Percentiles rank a stretch among this genome's conserved stretches.
Evolutionary conservation across 2,888 invertebrate species (phyloP).

Genomic region (Leucozona laternaria): DNA sequence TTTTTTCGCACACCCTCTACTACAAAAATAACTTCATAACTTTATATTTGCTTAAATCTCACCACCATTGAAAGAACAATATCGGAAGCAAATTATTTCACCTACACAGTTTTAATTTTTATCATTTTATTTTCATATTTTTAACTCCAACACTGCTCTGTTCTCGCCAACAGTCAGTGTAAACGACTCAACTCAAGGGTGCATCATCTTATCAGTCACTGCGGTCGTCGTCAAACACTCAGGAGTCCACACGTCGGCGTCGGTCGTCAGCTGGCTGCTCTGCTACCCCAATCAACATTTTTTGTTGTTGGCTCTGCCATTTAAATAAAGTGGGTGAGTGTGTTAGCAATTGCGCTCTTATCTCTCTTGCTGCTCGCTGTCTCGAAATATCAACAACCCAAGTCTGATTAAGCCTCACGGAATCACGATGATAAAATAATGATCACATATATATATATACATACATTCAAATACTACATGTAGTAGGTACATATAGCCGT

Average conservation of each 20-base stretch:
- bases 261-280: slow-evolving; percentile 42
- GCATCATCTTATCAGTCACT: slow-evolving; percentile 34
- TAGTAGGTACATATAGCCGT: slow-evolving; percentile 23
- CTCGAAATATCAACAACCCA: slow-evolving; percentile 45
- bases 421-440: slow-evolving; percentile 27
- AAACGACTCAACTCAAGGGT: slow-evolving; percentile 53
- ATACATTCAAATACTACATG: background rate
- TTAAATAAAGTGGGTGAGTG: slow-evolving; percentile 66
- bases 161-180: background rate
- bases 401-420: slow-evolving; percentile 54
- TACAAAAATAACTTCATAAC: background rate
- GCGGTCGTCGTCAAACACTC: slow-evolving; percentile 27
- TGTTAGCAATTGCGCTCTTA: slow-evolving; percentile 68
- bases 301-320: slow-evolving; percentile 34
- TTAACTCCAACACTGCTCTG: background rate
- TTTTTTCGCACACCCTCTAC: background rate
- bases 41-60: background rate
- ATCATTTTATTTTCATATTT: background rate
- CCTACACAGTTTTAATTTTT: background rate
- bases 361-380: slow-evolving; percentile 21
- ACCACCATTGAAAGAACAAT: background rate
- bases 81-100: slow-evolving; percentile 28
- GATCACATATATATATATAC: slow-evolving; percentile 20
- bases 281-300: slow-evolving; percentile 44
- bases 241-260: too few relatives aligned